Conservation (phyloP, 2,113 vertebrate species). For the Rhinopomastus cyanomelas region DNA sequence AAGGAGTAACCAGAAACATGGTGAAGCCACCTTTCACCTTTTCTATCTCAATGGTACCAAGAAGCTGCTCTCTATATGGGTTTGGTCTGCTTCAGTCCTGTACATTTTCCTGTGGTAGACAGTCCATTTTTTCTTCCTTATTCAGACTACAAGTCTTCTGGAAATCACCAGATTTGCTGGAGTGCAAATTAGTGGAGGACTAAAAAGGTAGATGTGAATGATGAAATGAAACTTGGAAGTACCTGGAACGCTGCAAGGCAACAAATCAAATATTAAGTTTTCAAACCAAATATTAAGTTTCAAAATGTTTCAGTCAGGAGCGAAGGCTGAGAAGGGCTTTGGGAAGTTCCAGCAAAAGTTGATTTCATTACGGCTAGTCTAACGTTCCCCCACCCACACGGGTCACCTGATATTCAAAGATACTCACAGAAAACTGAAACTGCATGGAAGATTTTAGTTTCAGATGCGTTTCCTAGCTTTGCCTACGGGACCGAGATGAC, state of each 20-base stretch:
- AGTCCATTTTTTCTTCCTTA: neutral
- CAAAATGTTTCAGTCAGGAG: slow-evolving; percentile 30
- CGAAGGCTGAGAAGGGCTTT: slow-evolving; percentile 53
- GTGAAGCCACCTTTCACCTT: neutral
- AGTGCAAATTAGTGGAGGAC: neutral
- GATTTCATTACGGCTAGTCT: slow-evolving; percentile 57
- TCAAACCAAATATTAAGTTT: neutral
- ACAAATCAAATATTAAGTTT: too few relatives aligned
- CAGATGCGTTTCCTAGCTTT: slow-evolving; percentile 27
- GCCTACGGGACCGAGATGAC: neutral
- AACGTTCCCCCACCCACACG: slow-evolving; percentile 66
- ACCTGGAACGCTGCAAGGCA: neutral
- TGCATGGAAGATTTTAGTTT: slow-evolving; percentile 54
- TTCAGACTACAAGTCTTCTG: slow-evolving; percentile 2
- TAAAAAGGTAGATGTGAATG: neutral
- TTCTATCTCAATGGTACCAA: neutral
- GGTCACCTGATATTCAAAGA: slow-evolving; percentile 59
- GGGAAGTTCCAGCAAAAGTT: slow-evolving; percentile 68
- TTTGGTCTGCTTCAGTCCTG: neutral
- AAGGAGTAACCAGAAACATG: neutral
- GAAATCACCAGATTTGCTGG: slow-evolving; percentile 22
- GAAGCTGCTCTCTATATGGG: neutral
- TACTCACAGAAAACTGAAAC: slow-evolving; percentile 51
- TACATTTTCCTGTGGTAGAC: neutral
- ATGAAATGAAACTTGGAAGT: slow-evolving; percentile 43